These are phyloP conservation scores for Trachops cirrhosus DNA, from an alignment of 2,797 vertebrate species.

Conservation along the genomic window DNA sequence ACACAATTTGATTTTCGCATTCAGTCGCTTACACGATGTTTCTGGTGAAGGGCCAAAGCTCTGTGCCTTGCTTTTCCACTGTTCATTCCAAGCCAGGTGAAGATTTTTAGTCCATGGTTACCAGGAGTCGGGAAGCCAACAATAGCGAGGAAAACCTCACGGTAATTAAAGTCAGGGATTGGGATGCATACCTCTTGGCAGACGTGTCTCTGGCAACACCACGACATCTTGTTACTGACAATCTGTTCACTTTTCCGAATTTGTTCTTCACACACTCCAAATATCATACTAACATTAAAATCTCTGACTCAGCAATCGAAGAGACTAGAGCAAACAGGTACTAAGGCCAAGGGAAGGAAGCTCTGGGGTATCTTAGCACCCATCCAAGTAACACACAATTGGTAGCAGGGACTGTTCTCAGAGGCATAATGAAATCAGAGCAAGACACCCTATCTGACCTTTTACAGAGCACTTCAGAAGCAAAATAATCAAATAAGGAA, in stretches of 20 bases:
- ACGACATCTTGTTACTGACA: background rate
- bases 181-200: background rate
- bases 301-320: background rate
- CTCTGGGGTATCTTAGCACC: background rate
- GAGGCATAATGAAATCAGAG: constrained; percentile 43
- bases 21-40: rapidly evolving
- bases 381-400: background rate
- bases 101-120: background rate
- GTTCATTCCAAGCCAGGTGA: background rate
- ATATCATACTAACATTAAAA: background rate
- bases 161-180: background rate
- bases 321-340: background rate
- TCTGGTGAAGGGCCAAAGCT: background rate
- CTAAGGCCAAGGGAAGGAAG: background rate
- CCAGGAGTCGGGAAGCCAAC: background rate
- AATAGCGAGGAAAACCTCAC: background rate
- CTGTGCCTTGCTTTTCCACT: rapidly evolving
- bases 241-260: background rate
- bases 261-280: background rate
- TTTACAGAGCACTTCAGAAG: constrained; percentile 55
- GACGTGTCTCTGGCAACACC: background rate
- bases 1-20: background rate
- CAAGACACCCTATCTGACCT: constrained; percentile 51
- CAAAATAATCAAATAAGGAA: constrained; percentile 63
- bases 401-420: constrained; percentile 30